Evolutionary conservation across 2,888 invertebrate genomes (phyloP).

Genomic region (Strigamia crassipes): DNA sequence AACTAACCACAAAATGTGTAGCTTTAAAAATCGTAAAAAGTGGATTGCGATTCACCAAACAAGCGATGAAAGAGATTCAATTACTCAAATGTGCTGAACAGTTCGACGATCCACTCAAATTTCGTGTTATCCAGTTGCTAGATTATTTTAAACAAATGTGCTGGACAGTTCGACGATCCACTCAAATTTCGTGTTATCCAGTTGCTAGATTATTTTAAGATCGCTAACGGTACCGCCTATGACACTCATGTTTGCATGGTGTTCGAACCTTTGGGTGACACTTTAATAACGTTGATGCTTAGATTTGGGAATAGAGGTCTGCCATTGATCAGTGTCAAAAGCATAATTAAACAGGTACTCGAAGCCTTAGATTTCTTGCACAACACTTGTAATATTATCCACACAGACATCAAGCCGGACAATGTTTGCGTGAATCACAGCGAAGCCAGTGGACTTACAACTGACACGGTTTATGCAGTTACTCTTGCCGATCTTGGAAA

Average conservation of each 20-base stretch:
- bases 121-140: too few species aligned
- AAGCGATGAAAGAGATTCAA: slow-evolving; percentile 90
- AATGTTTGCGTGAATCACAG: slow-evolving; percentile 72
- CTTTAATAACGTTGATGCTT: too few species aligned
- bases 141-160: too few species aligned
- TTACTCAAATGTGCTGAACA: slow-evolving; percentile 88
- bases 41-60: too few species aligned
- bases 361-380: too few species aligned
- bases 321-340: slow-evolving; percentile 83
- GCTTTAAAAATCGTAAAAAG: neutral
- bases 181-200: too few species aligned
- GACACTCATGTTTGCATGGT: slow-evolving; percentile 99
- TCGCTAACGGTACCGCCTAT: slow-evolving; percentile 94
- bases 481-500: too few species aligned
- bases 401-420: slow-evolving; percentile 61
- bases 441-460: too few species aligned
- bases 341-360: slow-evolving; percentile 78
- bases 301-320: slow-evolving; percentile 99
- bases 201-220: slow-evolving; percentile 96
- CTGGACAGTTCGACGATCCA: too few species aligned
- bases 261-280: slow-evolving; percentile 97
- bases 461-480: too few species aligned
- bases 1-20: neutral
- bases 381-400: too few species aligned
- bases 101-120: slow-evolving; percentile 84